Base-by-base conservation (phyloP, 2,888 invertebrate species). In the Drosophila glabriapex region DNA sequence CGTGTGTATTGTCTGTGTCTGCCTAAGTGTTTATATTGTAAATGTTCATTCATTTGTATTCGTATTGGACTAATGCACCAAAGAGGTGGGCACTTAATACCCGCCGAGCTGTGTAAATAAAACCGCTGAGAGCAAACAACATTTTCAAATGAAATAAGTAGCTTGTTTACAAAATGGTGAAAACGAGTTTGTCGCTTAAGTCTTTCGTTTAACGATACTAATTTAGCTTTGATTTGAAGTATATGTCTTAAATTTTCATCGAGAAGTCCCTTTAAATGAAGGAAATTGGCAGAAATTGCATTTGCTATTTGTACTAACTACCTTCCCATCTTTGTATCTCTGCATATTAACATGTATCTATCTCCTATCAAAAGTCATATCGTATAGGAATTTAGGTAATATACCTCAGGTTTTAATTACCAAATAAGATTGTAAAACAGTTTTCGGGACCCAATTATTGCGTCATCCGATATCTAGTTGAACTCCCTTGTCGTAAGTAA, bases 61-160 rank as follows among this genome's bases (percentile, higher is more conserved):
- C 80, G 88, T 82, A 84, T 88, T 83, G 89, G 80, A 83, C 80
- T 85, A 89, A 85, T 87, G 88, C 82, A 85, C 78, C 90, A 88
- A 80, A 76, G 85, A 85, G 85, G 85, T 90, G 85, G 85, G 90
- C 75, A 83, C 90, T 80, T 83, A 90, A 78, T 80, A 78, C 74
- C 74, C 75, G 74, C 46, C 80, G 85, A 85, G 76, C 76, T 80
- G 89, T 76, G 83, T 80, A 87, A 90, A 89, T 84, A 87, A 87
- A 87, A 80, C 61, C 80, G 67, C 58, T 60, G 43, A 67, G 61
- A 56, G 75, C 63, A 70, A 70, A 56, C 68, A 67, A 64, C 66
- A 76, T 74, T 85, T 85, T 72, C 73, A 49, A 80, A 71, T 67
- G 71, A 76, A 78, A 76, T 87, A 82, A 72, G 79, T 84, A 65